phyloP scores from a whole-genome alignment of 2,797 vertebrate genomes.

The Phrynocephalus forsythii region DNA sequence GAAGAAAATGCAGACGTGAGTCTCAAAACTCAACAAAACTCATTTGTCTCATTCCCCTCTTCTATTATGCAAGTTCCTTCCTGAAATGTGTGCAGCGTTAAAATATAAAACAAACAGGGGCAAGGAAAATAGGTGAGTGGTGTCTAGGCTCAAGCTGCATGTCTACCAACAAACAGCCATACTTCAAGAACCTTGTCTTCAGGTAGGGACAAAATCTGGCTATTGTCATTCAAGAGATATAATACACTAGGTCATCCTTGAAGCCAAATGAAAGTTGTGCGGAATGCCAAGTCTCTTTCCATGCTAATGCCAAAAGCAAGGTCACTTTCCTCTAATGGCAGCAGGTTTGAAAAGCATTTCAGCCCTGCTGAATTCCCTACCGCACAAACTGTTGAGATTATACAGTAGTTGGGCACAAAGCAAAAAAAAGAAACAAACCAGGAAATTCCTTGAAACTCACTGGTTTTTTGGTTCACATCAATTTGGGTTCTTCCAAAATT shows the following conservation, averaged over 20 bases:
- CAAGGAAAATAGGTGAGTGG: neutral
- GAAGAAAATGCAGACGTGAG: too few relatives aligned
- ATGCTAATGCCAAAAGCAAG: slow-evolving; percentile 18
- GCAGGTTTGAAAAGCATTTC: slow-evolving; percentile 31
- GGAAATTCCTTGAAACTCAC: too few relatives aligned
- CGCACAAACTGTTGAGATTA: slow-evolving; percentile 12
- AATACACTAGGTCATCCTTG: neutral
- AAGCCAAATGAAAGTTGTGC: neutral
- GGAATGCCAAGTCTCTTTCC: slow-evolving; percentile 32
- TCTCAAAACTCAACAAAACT: too few relatives aligned
- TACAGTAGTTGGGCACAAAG: too few relatives aligned
- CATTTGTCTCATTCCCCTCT: too few relatives aligned
- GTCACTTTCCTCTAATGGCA: slow-evolving; percentile 9
- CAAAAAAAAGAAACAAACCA: too few relatives aligned
- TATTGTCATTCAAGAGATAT: slow-evolving; percentile 5
- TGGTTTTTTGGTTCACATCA: too few relatives aligned
- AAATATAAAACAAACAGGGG: neutral
- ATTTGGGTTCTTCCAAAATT: too few relatives aligned
- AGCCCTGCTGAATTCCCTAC: neutral
- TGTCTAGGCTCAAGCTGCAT: neutral
- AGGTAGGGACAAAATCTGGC: neutral
- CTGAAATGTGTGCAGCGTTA: too few relatives aligned
- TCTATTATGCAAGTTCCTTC: too few relatives aligned
- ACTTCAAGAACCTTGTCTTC: neutral
- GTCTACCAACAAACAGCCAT: neutral